Conservation (phyloP, 2,113 vertebrate species). For the Poeciliopsis prolifica region DNA sequence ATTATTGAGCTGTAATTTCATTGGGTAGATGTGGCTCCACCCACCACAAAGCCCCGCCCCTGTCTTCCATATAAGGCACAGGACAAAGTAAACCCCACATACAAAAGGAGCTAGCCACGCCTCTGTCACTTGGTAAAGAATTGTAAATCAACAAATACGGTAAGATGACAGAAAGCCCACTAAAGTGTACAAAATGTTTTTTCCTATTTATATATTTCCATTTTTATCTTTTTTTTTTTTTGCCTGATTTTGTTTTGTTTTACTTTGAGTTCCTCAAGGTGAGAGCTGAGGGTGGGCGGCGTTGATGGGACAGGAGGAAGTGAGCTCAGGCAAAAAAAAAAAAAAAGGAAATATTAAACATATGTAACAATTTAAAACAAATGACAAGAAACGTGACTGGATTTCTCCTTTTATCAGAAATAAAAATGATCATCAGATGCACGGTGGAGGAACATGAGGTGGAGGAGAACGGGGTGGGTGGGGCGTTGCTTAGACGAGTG, state of each 20-base stretch:
- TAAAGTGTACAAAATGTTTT: slow-evolving; percentile 90
- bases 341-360: slow-evolving; percentile 65
- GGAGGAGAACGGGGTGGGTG: slow-evolving; percentile 27
- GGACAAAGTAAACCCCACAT: slow-evolving; percentile 93
- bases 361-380: slow-evolving; percentile 79
- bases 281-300: slow-evolving; percentile 58
- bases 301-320: neutral
- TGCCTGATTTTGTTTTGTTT: slow-evolving; percentile 12
- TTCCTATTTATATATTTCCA: slow-evolving; percentile 71
- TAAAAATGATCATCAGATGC: slow-evolving; percentile 87
- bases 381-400: slow-evolving; percentile 88
- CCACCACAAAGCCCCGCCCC: slow-evolving; percentile 81
- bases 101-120: slow-evolving; percentile 83
- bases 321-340: slow-evolving; percentile 54
- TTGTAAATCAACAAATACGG: slow-evolving; percentile 81
- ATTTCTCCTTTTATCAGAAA: slow-evolving; percentile 87
- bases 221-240: slow-evolving; percentile 6
- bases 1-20: slow-evolving; percentile 76
- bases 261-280: slow-evolving; percentile 79
- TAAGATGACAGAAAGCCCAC: slow-evolving; percentile 88
- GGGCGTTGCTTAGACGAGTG: slow-evolving; percentile 53
- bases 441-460: slow-evolving; percentile 78
- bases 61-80: slow-evolving; percentile 97
- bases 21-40: slow-evolving; percentile 70
- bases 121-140: slow-evolving; percentile 84